Evolutionary conservation across 1,140 invertebrate species (phyloP).

Genomic region (Pseudomyrmex flavicornis): DNA sequence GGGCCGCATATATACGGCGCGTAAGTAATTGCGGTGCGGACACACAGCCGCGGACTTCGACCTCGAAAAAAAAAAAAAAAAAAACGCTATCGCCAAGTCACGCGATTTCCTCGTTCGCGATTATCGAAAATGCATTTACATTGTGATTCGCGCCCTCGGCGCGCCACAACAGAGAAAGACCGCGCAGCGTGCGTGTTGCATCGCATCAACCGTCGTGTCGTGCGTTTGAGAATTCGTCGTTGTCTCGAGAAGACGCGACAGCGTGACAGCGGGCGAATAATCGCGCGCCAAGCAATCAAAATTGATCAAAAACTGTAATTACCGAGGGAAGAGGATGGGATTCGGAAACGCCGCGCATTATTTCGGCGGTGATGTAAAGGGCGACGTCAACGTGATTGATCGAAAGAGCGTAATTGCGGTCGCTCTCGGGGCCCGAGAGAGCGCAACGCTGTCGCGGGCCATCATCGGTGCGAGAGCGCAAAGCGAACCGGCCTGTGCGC

Average conservation of each 20-base stretch:
- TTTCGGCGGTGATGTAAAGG: constrained; percentile 56
- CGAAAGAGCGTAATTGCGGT: constrained; percentile 51
- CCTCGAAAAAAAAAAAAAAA: constrained; percentile 46
- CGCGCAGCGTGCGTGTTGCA: not conserved
- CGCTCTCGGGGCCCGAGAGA: no score
- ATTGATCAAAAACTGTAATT: constrained; percentile 61
- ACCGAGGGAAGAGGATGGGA: constrained; percentile 1
- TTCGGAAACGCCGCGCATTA: constrained; percentile 56
- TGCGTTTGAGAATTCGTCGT: constrained; percentile 27
- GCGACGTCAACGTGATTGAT: constrained; percentile 59
- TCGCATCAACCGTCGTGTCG: not conserved
- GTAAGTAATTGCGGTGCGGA: not conserved
- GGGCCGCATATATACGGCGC: not conserved
- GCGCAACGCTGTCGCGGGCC: not conserved
- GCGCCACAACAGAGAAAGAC: not conserved
- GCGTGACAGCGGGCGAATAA: constrained; percentile 34
- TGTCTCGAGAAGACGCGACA: constrained; percentile 31
- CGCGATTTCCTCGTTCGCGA: constrained; percentile 54
- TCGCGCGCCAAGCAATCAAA: constrained; percentile 17
- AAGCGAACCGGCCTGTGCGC: constrained; percentile 12
- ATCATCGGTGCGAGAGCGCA: not conserved
- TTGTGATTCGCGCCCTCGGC: constrained; percentile 43
- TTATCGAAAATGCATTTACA: constrained; percentile 59
- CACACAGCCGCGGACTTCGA: constrained; percentile 22
- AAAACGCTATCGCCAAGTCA: constrained; percentile 42